These are phyloP conservation scores for Amphiprion percula DNA, from an alignment of 2,113 vertebrate genomes.

Conservation along the genomic window DNA sequence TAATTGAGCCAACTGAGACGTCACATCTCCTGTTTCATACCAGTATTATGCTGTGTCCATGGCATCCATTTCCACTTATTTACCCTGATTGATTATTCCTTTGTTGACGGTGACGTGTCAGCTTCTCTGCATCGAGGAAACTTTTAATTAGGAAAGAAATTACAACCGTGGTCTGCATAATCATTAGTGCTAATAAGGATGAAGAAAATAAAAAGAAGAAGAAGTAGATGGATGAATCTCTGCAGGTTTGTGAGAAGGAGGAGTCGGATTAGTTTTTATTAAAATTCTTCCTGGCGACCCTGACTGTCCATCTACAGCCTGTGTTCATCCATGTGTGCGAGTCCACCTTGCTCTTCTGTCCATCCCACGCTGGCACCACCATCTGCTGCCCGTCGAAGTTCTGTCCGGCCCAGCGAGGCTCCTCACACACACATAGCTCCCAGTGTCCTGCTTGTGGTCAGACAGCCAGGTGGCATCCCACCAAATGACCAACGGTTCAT, in stretches of 20 bases:
- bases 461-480: constrained; percentile 70
- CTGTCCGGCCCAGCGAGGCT: constrained; percentile 64
- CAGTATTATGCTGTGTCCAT: constrained; percentile 13
- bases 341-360: constrained; percentile 54
- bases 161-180: constrained; percentile 33
- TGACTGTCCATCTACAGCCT: constrained; percentile 44
- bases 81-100: constrained; percentile 58
- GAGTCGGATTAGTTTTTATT: constrained; percentile 51
- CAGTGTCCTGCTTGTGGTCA: constrained; percentile 53
- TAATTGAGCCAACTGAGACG: constrained; percentile 23
- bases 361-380: constrained; percentile 72
- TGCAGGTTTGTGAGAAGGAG: not conserved
- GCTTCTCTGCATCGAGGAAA: constrained; percentile 26
- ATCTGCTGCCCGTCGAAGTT: constrained; percentile 77
- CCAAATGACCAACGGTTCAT: constrained; percentile 66
- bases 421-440: constrained; percentile 46
- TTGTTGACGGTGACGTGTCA: constrained; percentile 55
- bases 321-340: constrained; percentile 67
- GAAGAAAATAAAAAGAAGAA: not conserved
- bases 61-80: constrained; percentile 18
- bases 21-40: constrained; percentile 20
- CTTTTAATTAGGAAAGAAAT: constrained; percentile 61
- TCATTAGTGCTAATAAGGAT: constrained; percentile 26
- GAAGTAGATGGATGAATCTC: not conserved
- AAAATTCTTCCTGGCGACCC: constrained; percentile 32